phyloP scores from a whole-genome alignment of 1,140 invertebrate species.

The Holcopasites calliopsidis region DNA sequence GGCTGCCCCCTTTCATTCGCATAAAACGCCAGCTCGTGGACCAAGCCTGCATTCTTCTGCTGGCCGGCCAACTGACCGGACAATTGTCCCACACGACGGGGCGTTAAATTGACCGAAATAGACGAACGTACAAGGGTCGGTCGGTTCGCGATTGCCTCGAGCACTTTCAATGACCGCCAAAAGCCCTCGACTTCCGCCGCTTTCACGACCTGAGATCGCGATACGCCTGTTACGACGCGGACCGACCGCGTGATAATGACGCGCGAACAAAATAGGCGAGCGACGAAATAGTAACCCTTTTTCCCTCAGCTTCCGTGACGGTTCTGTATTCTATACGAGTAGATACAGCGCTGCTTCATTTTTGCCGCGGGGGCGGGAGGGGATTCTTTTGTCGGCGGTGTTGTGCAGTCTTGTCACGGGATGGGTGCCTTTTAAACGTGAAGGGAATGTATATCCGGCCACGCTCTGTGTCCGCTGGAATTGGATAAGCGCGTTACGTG shows the following conservation, averaged over 20 bases:
- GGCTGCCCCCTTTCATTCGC: constrained; percentile 41
- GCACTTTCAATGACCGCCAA: constrained; percentile 58
- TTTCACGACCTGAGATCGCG: constrained; percentile 47
- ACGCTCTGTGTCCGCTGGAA: no score
- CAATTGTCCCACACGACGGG: constrained; percentile 60
- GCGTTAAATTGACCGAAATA: constrained; percentile 64
- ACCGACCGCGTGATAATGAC: constrained; percentile 11
- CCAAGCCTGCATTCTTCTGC: constrained; percentile 49
- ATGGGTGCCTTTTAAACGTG: not conserved
- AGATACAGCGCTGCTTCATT: constrained; percentile 7
- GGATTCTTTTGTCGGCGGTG: not conserved
- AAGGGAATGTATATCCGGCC: not conserved
- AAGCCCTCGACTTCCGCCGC: constrained; percentile 58
- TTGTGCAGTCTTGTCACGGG: not conserved
- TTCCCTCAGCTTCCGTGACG: no score
- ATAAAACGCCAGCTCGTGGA: constrained; percentile 37
- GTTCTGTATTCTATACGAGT: no score
- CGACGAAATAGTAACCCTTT: not conserved
- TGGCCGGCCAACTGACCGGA: constrained; percentile 15
- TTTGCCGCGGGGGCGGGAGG: not conserved
- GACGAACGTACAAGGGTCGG: constrained; percentile 47
- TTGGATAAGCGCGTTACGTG: no score
- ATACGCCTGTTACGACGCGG: not conserved
- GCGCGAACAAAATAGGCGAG: not conserved
- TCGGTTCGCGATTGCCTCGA: constrained; percentile 51